Percentiles rank a stretch among this genome's conserved stretches.
Evolutionary conservation across 2,888 invertebrate genomes (phyloP).

Genomic region (Sarcophaga caerulescens): DNA sequence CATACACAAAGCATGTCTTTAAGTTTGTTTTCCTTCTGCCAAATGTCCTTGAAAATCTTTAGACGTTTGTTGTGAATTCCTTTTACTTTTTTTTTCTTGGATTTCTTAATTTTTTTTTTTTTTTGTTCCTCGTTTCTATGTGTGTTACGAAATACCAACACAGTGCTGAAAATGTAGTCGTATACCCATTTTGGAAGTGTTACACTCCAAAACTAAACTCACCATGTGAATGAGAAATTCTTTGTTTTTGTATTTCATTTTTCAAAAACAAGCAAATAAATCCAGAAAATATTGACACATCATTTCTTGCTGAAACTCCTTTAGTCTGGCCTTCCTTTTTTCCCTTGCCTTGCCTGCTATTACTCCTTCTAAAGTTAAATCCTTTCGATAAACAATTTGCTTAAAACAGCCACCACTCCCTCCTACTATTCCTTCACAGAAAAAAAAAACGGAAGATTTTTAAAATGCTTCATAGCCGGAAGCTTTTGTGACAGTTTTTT

Average conservation of each 20-base stretch:
- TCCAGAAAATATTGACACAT: constrained; percentile 65
- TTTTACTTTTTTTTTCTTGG: constrained; percentile 40
- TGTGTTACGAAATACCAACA: constrained; percentile 27
- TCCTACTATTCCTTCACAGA: background rate
- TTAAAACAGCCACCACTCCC: constrained; percentile 24
- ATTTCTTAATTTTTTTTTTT: constrained; percentile 9
- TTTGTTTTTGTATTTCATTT: constrained; percentile 10
- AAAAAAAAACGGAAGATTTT: background rate
- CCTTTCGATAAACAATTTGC: constrained; percentile 64
- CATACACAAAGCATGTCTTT: too few species aligned
- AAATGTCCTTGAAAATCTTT: constrained; percentile 68
- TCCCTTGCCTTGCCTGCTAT: background rate
- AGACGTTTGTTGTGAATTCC: constrained; percentile 52
- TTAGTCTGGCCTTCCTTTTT: background rate
- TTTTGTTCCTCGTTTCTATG: constrained; percentile 35
- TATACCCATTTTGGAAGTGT: constrained; percentile 54
- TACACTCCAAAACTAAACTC: constrained; percentile 57
- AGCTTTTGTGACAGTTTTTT: constrained; percentile 65
- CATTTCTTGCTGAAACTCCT: constrained; percentile 41
- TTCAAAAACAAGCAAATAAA: constrained; percentile 28
- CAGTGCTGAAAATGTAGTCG: constrained; percentile 40
- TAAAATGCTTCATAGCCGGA: constrained; percentile 53
- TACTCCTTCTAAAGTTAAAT: constrained; percentile 35
- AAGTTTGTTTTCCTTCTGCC: background rate
- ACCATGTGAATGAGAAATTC: constrained; percentile 23